Percentiles rank a stretch among this genome's conserved stretches.
Conservation (phyloP, 2,797 vertebrate species). For the Carduelis carduelis region DNA sequence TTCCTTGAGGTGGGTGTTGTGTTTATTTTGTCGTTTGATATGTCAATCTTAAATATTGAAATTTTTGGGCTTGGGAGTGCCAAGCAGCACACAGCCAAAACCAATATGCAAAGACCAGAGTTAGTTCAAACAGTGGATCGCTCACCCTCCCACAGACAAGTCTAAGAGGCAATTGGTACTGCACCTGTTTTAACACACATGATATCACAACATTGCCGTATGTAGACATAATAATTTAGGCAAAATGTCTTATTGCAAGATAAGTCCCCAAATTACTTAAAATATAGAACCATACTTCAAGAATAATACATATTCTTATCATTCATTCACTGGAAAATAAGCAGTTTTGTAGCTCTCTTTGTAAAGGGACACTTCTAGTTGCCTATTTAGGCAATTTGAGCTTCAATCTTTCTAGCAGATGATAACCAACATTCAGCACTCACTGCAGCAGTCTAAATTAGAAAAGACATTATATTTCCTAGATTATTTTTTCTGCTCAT, state of each 20-base stretch:
- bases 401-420: neutral
- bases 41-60: neutral
- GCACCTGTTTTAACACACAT: neutral
- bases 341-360: neutral
- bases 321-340: neutral
- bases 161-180: neutral
- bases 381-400: neutral
- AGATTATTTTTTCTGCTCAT: neutral
- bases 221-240: neutral
- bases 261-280: neutral
- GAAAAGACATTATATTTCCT: neutral
- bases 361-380: neutral
- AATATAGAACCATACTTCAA: neutral
- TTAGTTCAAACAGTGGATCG: accelerated
- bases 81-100: neutral
- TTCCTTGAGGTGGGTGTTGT: neutral
- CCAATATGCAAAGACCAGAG: neutral
- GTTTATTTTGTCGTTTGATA: neutral
- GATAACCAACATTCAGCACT: neutral
- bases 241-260: neutral
- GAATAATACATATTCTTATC: neutral
- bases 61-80: neutral
- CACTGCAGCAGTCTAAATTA: neutral
- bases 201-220: accelerated
- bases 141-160: neutral